Base-by-base conservation (phyloP, 2,797 vertebrate genomes). In the Nasua narica region DNA sequence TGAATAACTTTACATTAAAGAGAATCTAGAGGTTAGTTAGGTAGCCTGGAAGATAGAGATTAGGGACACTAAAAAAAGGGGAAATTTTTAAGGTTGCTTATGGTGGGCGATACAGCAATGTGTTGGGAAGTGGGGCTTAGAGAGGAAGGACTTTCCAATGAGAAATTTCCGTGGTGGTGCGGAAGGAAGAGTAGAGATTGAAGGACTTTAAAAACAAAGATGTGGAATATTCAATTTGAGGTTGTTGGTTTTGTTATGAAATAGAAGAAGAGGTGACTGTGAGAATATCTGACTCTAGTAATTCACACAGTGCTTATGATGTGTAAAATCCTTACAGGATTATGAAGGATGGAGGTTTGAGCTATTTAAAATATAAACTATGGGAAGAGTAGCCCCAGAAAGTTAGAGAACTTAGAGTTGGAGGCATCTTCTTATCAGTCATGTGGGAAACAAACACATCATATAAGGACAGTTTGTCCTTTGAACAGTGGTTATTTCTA, bases 181-280 rank as follows among this genome's bases (percentile, higher is more conserved):
- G 3, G 16, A 83, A 16, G 4, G 58, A 76, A 65, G 48, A 78
- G 21, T 46, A 29, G 12, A 54, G 29, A 3, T 65, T 77, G n/a
- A 87, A 90, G 60, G 56, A 48, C 60, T 84, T 96, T 90, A 76
- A 88, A 76, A 94, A 72, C 27, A 91, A 18, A 37, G 15, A 82
- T 40, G 27, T 77, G 1, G 32, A 67, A 18, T 81, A 69, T 58
- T 14, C 69, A 52, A 72, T 67, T 96, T 91, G 82, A 50, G 25
- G 25, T 52, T 72, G 27, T 43, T 89, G 19, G 19, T 94, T 40
- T 37, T 91, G 25, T 87, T 32, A 29, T 25, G 23, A 88, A 91
- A 8, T 76, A 94, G 54, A 25, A 27, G 43, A 95, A 91, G 77
- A 84, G 62, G 19, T 70, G 43, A 90, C 5, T 13, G 25, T 25